A percentile compares a stretch with the other conserved stretches of the same genome.
phyloP scores from a whole-genome alignment of 2,888 invertebrate species.

The Meteorus cinctellus region DNA sequence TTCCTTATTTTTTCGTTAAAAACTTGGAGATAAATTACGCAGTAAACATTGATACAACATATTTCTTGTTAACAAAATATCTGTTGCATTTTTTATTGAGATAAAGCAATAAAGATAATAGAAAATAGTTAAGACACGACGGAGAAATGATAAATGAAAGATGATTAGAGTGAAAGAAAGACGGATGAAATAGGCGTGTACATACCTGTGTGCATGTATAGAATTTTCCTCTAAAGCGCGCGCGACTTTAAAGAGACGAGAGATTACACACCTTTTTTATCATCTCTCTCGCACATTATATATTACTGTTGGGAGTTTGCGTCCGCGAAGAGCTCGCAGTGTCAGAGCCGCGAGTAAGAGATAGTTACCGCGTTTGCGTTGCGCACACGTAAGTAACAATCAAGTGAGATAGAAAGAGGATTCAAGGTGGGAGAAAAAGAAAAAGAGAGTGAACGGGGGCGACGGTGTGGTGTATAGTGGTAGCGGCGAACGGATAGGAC shows the following conservation, averaged over 20 bases:
- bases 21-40: background rate
- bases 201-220: background rate
- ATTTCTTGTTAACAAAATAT: constrained; percentile 1
- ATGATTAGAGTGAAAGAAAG: background rate
- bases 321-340: background rate
- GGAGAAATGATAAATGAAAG: background rate
- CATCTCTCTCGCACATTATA: constrained; percentile 25
- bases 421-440: background rate
- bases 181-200: background rate
- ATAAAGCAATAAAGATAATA: constrained; percentile 12
- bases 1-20: background rate
- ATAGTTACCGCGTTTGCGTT: background rate
- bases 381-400: constrained; percentile 32
- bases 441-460: constrained; percentile 6
- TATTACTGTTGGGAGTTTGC: background rate
- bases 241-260: background rate
- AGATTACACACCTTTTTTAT: constrained; percentile 3
- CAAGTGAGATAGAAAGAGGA: constrained; percentile 17
- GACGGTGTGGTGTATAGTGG: background rate
- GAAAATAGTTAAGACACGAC: background rate
- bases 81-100: background rate
- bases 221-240: background rate
- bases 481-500: constrained; percentile 30
- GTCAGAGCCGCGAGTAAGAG: background rate
- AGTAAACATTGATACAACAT: background rate